Base-by-base conservation (phyloP, 2,888 invertebrate species). In the Dasypolia templi region DNA sequence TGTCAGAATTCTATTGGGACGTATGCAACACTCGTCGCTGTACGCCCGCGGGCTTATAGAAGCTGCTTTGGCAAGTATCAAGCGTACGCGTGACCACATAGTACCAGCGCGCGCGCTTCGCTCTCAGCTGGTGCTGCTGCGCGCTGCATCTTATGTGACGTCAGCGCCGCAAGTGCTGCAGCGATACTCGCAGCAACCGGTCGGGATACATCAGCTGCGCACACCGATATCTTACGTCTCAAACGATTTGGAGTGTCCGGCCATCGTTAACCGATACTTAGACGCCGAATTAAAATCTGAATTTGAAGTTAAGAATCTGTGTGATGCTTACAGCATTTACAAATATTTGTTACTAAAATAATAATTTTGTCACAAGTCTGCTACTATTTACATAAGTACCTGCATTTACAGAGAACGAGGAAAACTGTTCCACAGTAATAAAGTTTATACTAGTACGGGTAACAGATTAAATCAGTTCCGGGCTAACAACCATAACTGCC, bases 31-130 rank as follows among this genome's bases (percentile, higher is more conserved):
- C 62, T 91, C 94, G 0, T 77, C 84, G 7, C 93, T 93, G 75
- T 94, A 93, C 75, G 83, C 88, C 0, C 87, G 88, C 29, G 86
- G 86, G 14, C 70, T 90, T 0, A 87, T 94, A 12, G 88, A 92
- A 51, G 71, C 88, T 1, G 90, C 92, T 1, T 89, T 91, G 73
- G 81, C 78, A 6, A 86, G 91, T 26, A 79, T 93, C 9, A 32
- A 72, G 39, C 86, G 89, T 46, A 83, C 77, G 5, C 84, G 87
- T 7, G n/a, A 53, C 2, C 84, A 89, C 77, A 73, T 63, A 1
- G 26, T 55, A 0, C 63, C 73, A 22, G 71, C 77, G 2, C 81
- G 67, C 0, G 71, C 74, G n/a, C 83, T 91, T 42, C 86, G 79
- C 7, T 91, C 92, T 9, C 84, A 79, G 17, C 32, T 91, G 19